Percentiles rank a stretch among this genome's conserved stretches.
Evolutionary conservation across 2,888 invertebrate genomes (phyloP).

Genomic region (Apodemia duryi): DNA sequence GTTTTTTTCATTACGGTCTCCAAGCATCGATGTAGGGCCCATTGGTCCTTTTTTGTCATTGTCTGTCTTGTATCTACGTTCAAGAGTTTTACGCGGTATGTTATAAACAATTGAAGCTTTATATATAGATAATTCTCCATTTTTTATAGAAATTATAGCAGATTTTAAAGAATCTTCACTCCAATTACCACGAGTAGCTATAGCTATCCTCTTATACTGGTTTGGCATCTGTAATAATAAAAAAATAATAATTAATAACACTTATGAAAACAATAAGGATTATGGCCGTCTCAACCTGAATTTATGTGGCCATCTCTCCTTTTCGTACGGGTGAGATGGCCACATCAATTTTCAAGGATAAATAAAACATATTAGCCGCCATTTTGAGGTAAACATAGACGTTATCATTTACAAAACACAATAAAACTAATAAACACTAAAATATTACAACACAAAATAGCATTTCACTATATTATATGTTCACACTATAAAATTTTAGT

Average conservation of each 20-base stretch:
- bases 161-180: not conserved
- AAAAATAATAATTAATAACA: not conserved
- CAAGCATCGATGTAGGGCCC: not conserved
- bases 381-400: conserved; percentile 1
- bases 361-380: not conserved
- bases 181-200: not conserved
- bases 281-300: not conserved
- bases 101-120: not conserved
- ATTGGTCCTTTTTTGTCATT: not conserved
- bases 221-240: conserved; percentile 1
- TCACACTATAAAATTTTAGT: not conserved
- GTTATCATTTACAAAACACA: conserved; percentile 3
- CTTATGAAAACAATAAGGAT: not conserved
- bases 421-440: not conserved
- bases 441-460: not conserved
- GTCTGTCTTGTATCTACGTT: not conserved
- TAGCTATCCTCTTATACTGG: not conserved
- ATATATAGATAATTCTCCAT: not conserved
- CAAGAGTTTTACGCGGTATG: not conserved
- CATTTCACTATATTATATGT: not conserved
- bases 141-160: not conserved
- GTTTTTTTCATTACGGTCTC: not conserved
- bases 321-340: not conserved
- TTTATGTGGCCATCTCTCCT: not conserved
- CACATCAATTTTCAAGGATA: not conserved